Evolutionary conservation across 1,140 invertebrate genomes (phyloP).

Genomic region (Lepidurus couesii): DNA sequence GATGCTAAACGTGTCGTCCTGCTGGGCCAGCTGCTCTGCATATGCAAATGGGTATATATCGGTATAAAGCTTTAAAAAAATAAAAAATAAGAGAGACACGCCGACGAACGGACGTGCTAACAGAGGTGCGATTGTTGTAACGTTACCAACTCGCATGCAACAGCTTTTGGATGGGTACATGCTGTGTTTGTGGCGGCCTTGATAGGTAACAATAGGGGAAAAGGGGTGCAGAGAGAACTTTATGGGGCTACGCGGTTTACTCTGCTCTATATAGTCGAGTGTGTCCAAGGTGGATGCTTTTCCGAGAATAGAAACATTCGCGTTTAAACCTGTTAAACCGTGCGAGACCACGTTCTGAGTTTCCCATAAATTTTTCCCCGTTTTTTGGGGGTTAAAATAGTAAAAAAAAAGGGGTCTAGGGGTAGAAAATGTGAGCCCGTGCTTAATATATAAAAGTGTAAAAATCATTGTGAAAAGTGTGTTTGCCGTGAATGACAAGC

Average conservation of each 20-base stretch:
- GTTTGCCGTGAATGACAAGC: neutral
- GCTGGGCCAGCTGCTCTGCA: slow-evolving; percentile 10
- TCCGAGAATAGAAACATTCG: neutral
- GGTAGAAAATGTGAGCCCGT: too few species aligned
- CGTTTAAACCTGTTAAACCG: slow-evolving; percentile 15
- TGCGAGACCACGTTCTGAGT: slow-evolving; percentile 10
- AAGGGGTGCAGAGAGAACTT: slow-evolving; percentile 9
- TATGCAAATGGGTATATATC: neutral
- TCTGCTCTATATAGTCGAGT: neutral
- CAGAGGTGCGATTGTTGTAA: slow-evolving; percentile 14
- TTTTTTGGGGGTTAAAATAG: neutral
- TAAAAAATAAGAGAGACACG: neutral
- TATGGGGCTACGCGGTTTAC: neutral
- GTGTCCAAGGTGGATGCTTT: neutral
- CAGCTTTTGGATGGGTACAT: neutral
- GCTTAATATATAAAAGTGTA: too few species aligned
- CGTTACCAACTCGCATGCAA: neutral
- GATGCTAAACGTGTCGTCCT: slow-evolving; percentile 15
- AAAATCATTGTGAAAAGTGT: neutral
- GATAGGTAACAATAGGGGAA: slow-evolving; percentile 5
- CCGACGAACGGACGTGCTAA: neutral
- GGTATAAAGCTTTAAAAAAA: neutral
- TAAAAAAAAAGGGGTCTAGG: neutral
- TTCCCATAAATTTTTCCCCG: slow-evolving; percentile 15
- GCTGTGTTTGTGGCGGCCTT: slow-evolving; percentile 14